Conservation (phyloP, 1,140 invertebrate species). For the Sycobia sp. region DNA sequence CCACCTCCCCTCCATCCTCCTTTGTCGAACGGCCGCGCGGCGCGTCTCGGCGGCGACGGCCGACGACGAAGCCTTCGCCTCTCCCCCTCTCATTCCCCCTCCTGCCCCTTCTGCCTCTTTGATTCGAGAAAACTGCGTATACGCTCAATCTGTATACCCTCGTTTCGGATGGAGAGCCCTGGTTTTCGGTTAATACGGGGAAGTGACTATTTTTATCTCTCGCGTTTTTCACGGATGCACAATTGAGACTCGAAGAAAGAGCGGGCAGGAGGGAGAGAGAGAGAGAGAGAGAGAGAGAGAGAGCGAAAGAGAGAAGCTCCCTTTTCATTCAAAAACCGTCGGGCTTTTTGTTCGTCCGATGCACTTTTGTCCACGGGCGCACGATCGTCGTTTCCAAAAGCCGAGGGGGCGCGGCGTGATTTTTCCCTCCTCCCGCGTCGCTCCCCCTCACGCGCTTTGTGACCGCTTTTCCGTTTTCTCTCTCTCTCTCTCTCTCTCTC, state of each 20-base stretch:
- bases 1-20: constrained; percentile 9
- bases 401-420: constrained; percentile 5
- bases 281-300: background rate
- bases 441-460: too few relatives aligned
- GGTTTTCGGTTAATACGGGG: constrained; percentile 5
- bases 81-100: background rate
- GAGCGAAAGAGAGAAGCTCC: constrained; percentile 16
- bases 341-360: background rate
- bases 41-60: background rate
- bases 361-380: background rate
- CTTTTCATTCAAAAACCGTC: background rate
- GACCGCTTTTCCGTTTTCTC: too few relatives aligned
- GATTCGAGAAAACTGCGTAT: too few relatives aligned
- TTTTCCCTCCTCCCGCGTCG: background rate
- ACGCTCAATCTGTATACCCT: too few relatives aligned
- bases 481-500: too few relatives aligned
- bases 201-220: constrained; percentile 19
- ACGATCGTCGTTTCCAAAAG: too few relatives aligned
- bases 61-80: background rate
- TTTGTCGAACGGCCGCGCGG: background rate
- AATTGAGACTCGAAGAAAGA: background rate
- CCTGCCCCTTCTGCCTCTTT: constrained; percentile 6
- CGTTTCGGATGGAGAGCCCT: too few relatives aligned
- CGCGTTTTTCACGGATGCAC: constrained; percentile 12
- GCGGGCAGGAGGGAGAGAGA: background rate